Conservation (phyloP, 1,140 invertebrate species). For the Galleria mellonella region DNA sequence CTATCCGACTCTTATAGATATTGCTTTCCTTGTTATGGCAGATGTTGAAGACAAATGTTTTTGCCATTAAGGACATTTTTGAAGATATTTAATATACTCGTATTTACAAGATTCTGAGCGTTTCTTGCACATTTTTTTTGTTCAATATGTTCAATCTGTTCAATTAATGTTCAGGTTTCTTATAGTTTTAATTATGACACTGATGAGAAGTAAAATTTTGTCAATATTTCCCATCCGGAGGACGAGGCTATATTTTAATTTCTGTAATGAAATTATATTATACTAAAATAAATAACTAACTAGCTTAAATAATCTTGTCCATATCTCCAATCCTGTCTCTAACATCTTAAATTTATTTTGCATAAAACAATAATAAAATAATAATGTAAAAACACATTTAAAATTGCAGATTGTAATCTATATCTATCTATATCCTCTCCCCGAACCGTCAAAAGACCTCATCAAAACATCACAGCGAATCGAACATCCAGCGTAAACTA, state of each 20-base stretch:
- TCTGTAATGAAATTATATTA: slow-evolving; percentile 64
- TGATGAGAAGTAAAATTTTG: slow-evolving; percentile 38
- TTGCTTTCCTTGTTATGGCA: slow-evolving; percentile 40
- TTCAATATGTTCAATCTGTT: slow-evolving; percentile 12
- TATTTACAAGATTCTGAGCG: slow-evolving; percentile 21
- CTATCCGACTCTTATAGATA: slow-evolving; percentile 49
- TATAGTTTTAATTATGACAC: slow-evolving; percentile 45
- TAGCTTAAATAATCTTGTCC: slow-evolving; percentile 73
- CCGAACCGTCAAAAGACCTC: slow-evolving; percentile 67
- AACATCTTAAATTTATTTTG: slow-evolving; percentile 67
- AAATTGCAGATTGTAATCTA: slow-evolving; percentile 54
- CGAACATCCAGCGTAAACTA: slow-evolving; percentile 47
- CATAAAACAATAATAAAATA: slow-evolving; percentile 74
- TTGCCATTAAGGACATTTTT: not conserved
- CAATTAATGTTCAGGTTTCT: slow-evolving; percentile 11
- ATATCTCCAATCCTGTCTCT: slow-evolving; percentile 67
- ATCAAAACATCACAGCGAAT: slow-evolving; percentile 70
- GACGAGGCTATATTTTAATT: slow-evolving; percentile 44
- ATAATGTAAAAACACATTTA: slow-evolving; percentile 74
- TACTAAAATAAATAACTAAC: slow-evolving; percentile 74
- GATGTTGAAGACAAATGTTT: slow-evolving; percentile 26
- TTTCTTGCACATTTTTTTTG: slow-evolving; percentile 36
- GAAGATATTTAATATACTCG: slow-evolving; percentile 18
- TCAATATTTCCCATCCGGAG: slow-evolving; percentile 30
- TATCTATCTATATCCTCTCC: slow-evolving; percentile 69